Conservation (phyloP, 2,888 invertebrate genomes). For the Augochlorella aurata region DNA sequence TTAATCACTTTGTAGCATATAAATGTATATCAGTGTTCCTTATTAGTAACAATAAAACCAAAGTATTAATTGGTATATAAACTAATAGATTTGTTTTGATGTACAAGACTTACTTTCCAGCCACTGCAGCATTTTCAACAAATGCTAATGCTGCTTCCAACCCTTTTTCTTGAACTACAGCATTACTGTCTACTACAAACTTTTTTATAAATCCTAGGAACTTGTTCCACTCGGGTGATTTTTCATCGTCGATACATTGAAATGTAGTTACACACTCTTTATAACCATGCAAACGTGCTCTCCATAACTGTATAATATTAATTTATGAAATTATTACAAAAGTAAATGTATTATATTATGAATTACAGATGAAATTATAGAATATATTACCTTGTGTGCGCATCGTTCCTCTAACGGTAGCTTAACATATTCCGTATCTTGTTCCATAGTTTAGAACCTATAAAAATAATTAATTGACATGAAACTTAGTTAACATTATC, state of each 20-base stretch:
- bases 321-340: constrained; percentile 7
- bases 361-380: neutral
- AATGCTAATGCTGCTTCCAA: constrained; percentile 95
- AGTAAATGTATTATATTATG: constrained; percentile 3
- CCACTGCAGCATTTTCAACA: constrained; percentile 94
- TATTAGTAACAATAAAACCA: neutral
- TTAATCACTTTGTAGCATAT: neutral
- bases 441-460: constrained; percentile 85
- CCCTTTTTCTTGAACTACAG: constrained; percentile 97
- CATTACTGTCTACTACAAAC: constrained; percentile 97
- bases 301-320: constrained; percentile 88
- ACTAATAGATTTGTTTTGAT: neutral
- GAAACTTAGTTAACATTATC: neutral
- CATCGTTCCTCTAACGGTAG: constrained; percentile 94
- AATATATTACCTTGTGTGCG: constrained; percentile 88
- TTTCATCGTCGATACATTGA: constrained; percentile 94
- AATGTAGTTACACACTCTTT: constrained; percentile 96
- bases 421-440: constrained; percentile 94
- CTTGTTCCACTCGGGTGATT: constrained; percentile 96
- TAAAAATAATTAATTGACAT: constrained; percentile 10
- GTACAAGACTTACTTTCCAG: constrained; percentile 86
- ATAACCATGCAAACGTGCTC: constrained; percentile 96
- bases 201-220: constrained; percentile 95
- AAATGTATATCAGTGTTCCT: neutral
- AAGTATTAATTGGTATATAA: neutral